Conservation (phyloP, 1,140 invertebrate species). For the Pseudomyrmex pallidus region DNA sequence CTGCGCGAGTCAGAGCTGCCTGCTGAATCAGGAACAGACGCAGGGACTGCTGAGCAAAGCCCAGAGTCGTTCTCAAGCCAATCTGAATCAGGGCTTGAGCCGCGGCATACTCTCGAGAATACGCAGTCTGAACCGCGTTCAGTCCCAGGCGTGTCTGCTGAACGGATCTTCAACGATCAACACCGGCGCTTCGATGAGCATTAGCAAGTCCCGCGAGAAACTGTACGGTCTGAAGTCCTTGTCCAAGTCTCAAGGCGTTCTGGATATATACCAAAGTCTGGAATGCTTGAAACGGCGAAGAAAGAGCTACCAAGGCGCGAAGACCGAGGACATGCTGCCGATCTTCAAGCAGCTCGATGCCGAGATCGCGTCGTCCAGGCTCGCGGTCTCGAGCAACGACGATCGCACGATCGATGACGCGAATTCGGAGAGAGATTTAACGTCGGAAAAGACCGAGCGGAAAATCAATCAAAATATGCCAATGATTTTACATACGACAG, state of each 20-base stretch:
- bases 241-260: conserved; percentile 86
- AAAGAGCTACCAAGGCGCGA: conserved; percentile 74
- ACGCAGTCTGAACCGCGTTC: conserved; percentile 80
- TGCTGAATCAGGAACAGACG: conserved; percentile 83
- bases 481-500: not conserved
- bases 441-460: not conserved
- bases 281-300: conserved; percentile 79
- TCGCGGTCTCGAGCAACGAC: conserved; percentile 13
- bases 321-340: conserved; percentile 80
- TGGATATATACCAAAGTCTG: conserved; percentile 84
- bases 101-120: conserved; percentile 80
- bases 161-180: conserved; percentile 64
- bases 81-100: conserved; percentile 76
- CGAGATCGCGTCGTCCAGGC: conserved; percentile 71
- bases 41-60: conserved; percentile 81
- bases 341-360: conserved; percentile 77
- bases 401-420: not conserved
- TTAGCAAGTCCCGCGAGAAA: conserved; percentile 85
- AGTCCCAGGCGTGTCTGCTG: conserved; percentile 80
- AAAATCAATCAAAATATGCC: not conserved
- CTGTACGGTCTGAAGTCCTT: conserved; percentile 85
- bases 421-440: conserved; percentile 1
- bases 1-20: conserved; percentile 80
- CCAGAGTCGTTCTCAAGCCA: conserved; percentile 81
- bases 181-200: conserved; percentile 60